These are phyloP conservation scores for Paracentrotus lividus DNA, from an alignment of 53 echinoderm and acorn worm genomes.

Conservation along the genomic window DNA sequence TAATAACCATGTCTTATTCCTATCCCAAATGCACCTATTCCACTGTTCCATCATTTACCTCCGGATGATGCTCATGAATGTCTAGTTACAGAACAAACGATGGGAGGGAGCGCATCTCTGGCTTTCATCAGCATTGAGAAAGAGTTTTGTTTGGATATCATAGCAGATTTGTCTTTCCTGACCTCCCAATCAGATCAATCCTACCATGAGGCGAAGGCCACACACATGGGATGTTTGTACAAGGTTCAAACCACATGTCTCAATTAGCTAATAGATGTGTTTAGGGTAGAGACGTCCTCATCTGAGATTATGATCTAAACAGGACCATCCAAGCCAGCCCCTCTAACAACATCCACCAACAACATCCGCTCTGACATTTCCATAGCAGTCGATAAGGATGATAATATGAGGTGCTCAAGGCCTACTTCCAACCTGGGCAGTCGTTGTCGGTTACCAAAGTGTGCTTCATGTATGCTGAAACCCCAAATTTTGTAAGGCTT, in stretches of 20 bases:
- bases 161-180: slow-evolving; percentile 38
- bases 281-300: background rate
- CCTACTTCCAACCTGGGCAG: background rate
- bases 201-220: slow-evolving; percentile 30
- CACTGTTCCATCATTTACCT: background rate
- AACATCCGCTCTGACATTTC: slow-evolving; percentile 40
- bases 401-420: background rate
- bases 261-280: slow-evolving; percentile 68
- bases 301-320: background rate
- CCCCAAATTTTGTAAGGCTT: too few species aligned
- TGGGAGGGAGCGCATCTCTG: slow-evolving; percentile 16
- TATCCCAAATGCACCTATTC: background rate
- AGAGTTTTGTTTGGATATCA: slow-evolving; percentile 49
- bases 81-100: background rate
- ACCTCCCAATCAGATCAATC: background rate
- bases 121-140: slow-evolving; percentile 12
- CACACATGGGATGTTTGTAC: slow-evolving; percentile 40
- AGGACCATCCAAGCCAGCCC: too few species aligned
- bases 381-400: background rate
- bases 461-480: background rate
- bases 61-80: too few species aligned
- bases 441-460: background rate
- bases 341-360: too few species aligned
- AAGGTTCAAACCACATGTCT: slow-evolving; percentile 34
- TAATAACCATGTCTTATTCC: too few species aligned